phyloP scores from a whole-genome alignment of 2,113 vertebrate genomes.

The Egretta garzetta region DNA sequence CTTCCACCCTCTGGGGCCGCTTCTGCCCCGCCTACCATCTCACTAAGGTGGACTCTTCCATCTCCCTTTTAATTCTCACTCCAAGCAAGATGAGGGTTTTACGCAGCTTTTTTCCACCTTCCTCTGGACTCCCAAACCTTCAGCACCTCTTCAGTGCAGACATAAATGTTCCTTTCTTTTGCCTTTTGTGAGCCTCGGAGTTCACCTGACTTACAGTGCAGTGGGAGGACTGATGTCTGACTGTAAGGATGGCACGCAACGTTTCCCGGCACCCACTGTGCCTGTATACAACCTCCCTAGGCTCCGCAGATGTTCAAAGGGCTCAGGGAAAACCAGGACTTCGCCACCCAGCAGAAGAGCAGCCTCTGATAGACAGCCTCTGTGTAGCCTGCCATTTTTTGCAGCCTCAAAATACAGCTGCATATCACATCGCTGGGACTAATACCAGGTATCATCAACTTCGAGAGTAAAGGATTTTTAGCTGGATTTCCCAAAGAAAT shows the following conservation, averaged over 20 bases:
- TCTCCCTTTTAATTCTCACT: background rate
- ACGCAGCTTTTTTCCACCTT: background rate
- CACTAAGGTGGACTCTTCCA: background rate
- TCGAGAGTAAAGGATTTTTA: conserved; percentile 24
- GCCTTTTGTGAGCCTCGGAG: background rate
- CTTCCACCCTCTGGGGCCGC: background rate
- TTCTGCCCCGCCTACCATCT: background rate
- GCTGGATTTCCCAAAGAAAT: conserved; percentile 28
- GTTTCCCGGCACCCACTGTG: background rate
- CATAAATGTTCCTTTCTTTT: background rate
- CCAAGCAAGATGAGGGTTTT: background rate
- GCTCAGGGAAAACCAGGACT: background rate
- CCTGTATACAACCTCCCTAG: background rate
- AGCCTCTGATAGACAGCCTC: background rate
- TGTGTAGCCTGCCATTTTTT: background rate
- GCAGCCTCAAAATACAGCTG: background rate
- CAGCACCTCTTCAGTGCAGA: background rate
- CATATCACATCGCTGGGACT: background rate
- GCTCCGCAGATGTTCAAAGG: background rate
- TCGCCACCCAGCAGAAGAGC: background rate
- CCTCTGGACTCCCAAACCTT: background rate
- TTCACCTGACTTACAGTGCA: background rate
- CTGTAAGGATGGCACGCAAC: background rate
- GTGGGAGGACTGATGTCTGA: background rate
- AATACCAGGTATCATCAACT: background rate